Conservation (phyloP, 2,797 vertebrate genomes). For the Acanthurus tractus region DNA sequence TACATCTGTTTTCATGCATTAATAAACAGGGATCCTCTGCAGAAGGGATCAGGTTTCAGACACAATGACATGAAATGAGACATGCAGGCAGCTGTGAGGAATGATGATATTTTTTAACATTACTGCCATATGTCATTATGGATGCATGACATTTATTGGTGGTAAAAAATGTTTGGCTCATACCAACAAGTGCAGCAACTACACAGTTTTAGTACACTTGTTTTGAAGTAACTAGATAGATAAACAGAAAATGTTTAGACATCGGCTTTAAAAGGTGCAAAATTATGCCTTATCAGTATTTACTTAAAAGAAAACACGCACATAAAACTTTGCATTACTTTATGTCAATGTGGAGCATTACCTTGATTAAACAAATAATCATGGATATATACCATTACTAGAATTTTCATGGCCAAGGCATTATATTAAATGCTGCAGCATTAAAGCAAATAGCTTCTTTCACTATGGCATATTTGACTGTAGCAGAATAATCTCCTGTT, state of each 20-base stretch:
- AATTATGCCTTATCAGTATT: no score
- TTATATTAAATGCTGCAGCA: neutral
- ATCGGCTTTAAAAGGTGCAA: no score
- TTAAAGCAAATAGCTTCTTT: neutral
- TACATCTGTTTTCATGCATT: constrained; percentile 77
- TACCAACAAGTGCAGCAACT: no score
- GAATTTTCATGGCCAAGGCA: constrained; percentile 1
- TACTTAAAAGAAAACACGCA: no score
- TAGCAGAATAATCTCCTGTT: constrained; percentile 23
- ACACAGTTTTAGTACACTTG: no score
- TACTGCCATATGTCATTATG: no score
- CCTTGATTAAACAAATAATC: constrained; percentile 16
- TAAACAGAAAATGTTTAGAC: no score
- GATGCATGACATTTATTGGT: no score
- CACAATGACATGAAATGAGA: constrained; percentile 33
- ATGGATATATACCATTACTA: neutral
- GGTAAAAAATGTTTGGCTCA: no score
- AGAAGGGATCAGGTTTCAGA: constrained; percentile 58
- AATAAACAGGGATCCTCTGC: constrained; percentile 65
- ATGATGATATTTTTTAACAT: no score
- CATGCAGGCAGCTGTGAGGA: neutral
- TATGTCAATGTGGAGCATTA: constrained; percentile 10
- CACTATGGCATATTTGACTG: constrained; percentile 16
- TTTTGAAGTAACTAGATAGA: no score
- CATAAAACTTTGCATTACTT: no score